A percentile compares a stretch with the other conserved stretches of the same genome.
phyloP scores from a whole-genome alignment of 1,140 invertebrate species.

The Hylaeus anthracinus region DNA sequence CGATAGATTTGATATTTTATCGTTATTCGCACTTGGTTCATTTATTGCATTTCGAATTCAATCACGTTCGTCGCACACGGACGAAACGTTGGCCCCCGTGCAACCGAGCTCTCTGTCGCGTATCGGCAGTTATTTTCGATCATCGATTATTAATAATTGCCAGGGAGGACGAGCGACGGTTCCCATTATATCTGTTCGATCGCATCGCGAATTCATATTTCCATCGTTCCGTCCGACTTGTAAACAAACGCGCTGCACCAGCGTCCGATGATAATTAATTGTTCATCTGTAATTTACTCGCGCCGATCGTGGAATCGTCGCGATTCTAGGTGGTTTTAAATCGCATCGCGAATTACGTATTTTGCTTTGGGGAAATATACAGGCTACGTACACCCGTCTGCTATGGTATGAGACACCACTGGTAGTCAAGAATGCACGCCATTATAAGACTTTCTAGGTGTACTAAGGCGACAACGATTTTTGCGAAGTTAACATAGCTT shows the following conservation, averaged over 20 bases:
- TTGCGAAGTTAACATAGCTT: too few relatives aligned
- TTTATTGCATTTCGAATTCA: background rate
- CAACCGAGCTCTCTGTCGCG: background rate
- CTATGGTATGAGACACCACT: too few relatives aligned
- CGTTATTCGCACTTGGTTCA: background rate
- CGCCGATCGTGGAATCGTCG: background rate
- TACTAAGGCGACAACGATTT: too few relatives aligned
- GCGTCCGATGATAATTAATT: background rate
- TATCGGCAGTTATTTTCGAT: background rate
- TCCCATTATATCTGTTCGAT: background rate
- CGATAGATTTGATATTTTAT: background rate
- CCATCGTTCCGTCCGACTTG: background rate
- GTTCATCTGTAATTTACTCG: constrained; percentile 5
- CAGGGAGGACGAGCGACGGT: background rate
- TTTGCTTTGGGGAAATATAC: too few relatives aligned
- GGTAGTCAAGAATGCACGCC: too few relatives aligned
- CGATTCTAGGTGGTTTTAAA: background rate
- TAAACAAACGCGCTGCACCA: background rate
- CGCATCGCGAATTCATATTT: constrained; percentile 16
- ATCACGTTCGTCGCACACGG: background rate
- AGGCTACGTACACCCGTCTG: too few relatives aligned
- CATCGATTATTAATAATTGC: constrained; percentile 41
- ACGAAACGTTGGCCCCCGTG: background rate
- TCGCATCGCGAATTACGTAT: too few relatives aligned
- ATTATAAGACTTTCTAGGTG: too few relatives aligned